Conservation (phyloP, 2,113 vertebrate species). For the Aix galericulata region DNA sequence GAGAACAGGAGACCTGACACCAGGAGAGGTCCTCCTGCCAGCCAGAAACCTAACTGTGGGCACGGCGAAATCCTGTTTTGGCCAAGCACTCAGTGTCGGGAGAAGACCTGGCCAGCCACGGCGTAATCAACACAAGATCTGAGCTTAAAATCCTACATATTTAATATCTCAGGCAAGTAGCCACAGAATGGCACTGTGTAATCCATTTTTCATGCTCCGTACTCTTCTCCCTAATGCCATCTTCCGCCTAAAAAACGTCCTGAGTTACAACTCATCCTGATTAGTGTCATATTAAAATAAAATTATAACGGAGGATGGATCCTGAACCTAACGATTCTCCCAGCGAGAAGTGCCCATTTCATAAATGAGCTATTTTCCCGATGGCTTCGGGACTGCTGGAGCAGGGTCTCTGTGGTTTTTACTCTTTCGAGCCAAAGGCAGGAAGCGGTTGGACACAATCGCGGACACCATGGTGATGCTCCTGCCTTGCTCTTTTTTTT, state of each 20-base stretch:
- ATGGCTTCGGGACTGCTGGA: background rate
- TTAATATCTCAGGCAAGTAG: background rate
- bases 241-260: background rate
- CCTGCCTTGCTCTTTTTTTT: background rate
- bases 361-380: background rate
- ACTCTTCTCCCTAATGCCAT: background rate
- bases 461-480: background rate
- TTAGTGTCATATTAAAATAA: background rate
- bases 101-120: background rate
- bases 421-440: background rate
- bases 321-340: background rate
- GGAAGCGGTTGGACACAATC: too few relatives aligned
- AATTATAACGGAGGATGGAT: background rate
- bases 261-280: background rate
- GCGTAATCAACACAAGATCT: background rate
- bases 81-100: background rate
- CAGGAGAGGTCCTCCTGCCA: background rate
- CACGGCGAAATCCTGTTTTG: background rate
- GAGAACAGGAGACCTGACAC: background rate
- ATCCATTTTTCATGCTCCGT: background rate
- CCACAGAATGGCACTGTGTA: background rate
- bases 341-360: background rate
- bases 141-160: background rate
- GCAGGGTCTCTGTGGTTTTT: background rate
- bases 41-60: accelerated